A percentile compares a stretch with the other conserved stretches of the same genome.
These are phyloP conservation scores for Bovichtus variegatus DNA, from an alignment of 2,797 vertebrate species.

Conservation along the genomic window DNA sequence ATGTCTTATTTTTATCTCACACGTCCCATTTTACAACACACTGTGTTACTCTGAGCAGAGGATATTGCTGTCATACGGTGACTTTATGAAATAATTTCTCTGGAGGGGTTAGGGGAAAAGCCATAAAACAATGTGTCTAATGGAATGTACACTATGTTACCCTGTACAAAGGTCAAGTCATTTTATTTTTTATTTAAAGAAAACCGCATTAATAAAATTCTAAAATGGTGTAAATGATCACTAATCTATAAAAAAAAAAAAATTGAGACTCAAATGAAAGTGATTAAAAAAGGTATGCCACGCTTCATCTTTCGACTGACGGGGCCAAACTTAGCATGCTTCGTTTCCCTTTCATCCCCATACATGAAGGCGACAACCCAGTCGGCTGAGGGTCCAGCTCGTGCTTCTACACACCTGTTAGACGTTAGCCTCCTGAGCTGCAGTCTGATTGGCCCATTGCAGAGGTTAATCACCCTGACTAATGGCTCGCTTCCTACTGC, in stretches of 20 bases:
- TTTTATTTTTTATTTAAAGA: constrained; percentile 34
- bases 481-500: constrained; percentile 58
- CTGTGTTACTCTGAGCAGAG: constrained; percentile 30
- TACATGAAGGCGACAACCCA: constrained; percentile 20
- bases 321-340: constrained; percentile 4
- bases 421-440: constrained; percentile 68
- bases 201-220: neutral
- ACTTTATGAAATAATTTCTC: constrained; percentile 34
- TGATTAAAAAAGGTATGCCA: neutral
- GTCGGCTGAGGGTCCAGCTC: constrained; percentile 20
- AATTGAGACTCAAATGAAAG: neutral
- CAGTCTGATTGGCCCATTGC: constrained; percentile 67
- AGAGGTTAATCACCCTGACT: constrained; percentile 76
- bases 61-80: constrained; percentile 54
- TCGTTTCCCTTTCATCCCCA: constrained; percentile 48
- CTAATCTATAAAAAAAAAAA: constrained; percentile 7
- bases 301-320: constrained; percentile 37
- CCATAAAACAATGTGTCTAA: constrained; percentile 31
- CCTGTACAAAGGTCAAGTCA: constrained; percentile 33
- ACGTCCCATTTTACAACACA: constrained; percentile 58
- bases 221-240: neutral
- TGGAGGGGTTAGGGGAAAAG: constrained; percentile 26
- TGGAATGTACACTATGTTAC: constrained; percentile 19
- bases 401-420: constrained; percentile 72
- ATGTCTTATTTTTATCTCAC: constrained; percentile 61